Base-by-base conservation (phyloP, 92 coral and sea anemone species). In the Montipora capitata region DNA sequence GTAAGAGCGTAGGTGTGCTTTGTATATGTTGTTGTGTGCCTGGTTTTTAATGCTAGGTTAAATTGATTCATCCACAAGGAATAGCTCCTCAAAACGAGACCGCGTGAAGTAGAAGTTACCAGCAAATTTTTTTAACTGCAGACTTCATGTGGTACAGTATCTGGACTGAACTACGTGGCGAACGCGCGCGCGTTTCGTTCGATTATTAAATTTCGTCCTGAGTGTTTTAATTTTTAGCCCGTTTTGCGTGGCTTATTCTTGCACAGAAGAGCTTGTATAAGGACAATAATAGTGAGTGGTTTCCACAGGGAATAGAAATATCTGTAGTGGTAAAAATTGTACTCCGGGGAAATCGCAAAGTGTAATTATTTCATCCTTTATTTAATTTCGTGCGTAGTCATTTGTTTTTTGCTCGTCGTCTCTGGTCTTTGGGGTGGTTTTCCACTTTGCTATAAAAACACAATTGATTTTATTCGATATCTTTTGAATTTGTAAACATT, bases 401-500 rank as follows among this genome's bases (percentile, higher is more conserved):
- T 43, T 43, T 78, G 17, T 64, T 64, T 48, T 79, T 39, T 64
- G 61, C 62, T 64, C 49, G 18, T 66, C 62, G 74, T 79, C 17
- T 40, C 69, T 59, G 15, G 13, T 65, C 39, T 45, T 17, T 62
- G 14, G 64, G 79, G 79, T 11, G 44, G 70, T 18, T 3, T 42
- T 64, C 56, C 38, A 64, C 48, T 62, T 63, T 45, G 73, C 83
- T 64, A 39, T 15, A 54, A 44, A 35, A 68, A 38, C 73, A 27
- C 27, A 65, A 49, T 48, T 66, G 38, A 48, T 79, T 79, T 66
- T 66, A 79, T 8, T 79, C 48, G 62, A 58, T 48, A 27, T 64
- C 45, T 77, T 79, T 79, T 79, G 74, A 79, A 64, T 64, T 64
- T 66, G 84, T 79, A 79, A 65, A 66, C 74, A 77, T 44, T 79